Conservation (phyloP, 2,113 vertebrate species). For the Canis aureus region DNA sequence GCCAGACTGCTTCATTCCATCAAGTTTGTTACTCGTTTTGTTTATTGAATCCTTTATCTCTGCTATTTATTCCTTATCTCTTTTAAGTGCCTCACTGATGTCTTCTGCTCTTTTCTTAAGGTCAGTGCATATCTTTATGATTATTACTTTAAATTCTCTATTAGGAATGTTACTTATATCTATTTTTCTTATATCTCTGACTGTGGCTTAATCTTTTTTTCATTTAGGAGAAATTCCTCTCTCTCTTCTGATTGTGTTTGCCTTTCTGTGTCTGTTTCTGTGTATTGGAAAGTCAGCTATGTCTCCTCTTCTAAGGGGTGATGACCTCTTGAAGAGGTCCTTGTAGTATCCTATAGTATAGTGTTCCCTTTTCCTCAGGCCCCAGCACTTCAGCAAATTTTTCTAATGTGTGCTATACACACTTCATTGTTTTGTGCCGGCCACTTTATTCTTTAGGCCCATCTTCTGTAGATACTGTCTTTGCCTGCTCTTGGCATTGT, state of each 20-base stretch:
- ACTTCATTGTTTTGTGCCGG: neutral
- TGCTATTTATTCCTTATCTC: neutral
- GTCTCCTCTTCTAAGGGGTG: neutral
- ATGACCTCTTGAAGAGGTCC: neutral
- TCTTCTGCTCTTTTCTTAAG: neutral
- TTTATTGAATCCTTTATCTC: neutral
- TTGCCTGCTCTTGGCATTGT: neutral
- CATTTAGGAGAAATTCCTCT: neutral
- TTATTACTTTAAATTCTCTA: neutral
- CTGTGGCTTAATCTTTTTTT: neutral
- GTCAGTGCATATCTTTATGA: neutral
- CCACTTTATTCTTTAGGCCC: neutral
- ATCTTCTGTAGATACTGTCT: neutral
- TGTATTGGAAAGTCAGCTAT: neutral
- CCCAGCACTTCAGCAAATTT: neutral
- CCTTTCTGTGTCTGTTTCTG: neutral
- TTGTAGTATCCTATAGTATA: neutral
- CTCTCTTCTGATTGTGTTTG: neutral
- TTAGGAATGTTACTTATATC: neutral
- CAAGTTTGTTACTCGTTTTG: neutral
- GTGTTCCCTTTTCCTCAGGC: neutral
- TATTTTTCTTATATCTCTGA: neutral
- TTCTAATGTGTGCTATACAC: neutral
- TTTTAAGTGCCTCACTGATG: neutral
- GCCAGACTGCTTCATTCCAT: neutral